Base-by-base conservation (phyloP, 2,797 vertebrate species). In the Amniataba percoides region DNA sequence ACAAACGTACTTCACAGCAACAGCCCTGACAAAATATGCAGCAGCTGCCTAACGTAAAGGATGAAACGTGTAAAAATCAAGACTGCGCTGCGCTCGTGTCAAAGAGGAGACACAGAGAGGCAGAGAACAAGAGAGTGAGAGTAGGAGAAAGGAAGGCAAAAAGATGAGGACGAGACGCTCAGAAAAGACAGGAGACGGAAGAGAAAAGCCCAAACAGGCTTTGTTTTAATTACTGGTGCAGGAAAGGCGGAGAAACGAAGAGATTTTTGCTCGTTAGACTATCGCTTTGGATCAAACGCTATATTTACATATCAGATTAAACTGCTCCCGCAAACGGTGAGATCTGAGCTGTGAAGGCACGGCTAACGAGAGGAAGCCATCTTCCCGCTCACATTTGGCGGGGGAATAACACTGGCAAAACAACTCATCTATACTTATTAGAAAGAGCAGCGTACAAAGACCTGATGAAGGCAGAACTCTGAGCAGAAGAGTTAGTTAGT, bases 231-330 rank as follows among this genome's bases (percentile, higher is more conserved):
- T 97, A 96, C 89, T 94, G 92, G 94, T 87, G 77, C 59, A 75
- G 87, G 94, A 93, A 95, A 95, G 94, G 94, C 91, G 94, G 87
- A 79, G 92, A 95, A 92, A 94, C 92, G 92, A 93, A 86, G 94
- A 90, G 88, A 86, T 93, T 92, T 92, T 56, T 91, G 94, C 96
- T 97, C 96, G 96, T 98, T 97, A 98, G 95, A 92, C 94, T 89
- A 90, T 90, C 85, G 87, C 95, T 95, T 94, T 96, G 94, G 95
- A 97, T 96, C 95, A 96, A 96, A 95, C 92, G 89, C 87, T 92
- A 94, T 96, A 98, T 98, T 98, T 98, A 97, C 97, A 97, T 98
- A 97, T 96, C 96, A 96, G 96, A 97, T 98, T 97, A 96, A 95
- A 96, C 94, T 94, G 95, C 83, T 96, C 93, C 95, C 94, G 87